A percentile compares a stretch with the other conserved stretches of the same genome.
These are phyloP conservation scores for Scrobipalpa atriplicella DNA, from an alignment of 2,888 invertebrate genomes.

Conservation along the genomic window DNA sequence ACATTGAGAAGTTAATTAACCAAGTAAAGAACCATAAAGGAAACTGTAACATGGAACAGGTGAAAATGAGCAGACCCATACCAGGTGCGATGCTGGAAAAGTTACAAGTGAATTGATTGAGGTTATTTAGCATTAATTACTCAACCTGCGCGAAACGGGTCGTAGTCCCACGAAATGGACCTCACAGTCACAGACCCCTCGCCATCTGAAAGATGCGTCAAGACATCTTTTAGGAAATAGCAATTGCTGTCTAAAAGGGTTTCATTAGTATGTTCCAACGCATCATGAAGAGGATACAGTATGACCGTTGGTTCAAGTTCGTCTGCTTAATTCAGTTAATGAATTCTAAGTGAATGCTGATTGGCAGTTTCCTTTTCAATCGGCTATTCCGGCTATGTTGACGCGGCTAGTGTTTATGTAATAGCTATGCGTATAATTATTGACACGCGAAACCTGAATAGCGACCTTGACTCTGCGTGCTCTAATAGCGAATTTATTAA, in stretches of 20 bases:
- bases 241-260: slow-evolving; percentile 11
- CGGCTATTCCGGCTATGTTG: slow-evolving; percentile 43
- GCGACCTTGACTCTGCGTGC: slow-evolving; percentile 46
- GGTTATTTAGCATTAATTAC: background rate
- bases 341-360: slow-evolving; percentile 49
- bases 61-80: background rate
- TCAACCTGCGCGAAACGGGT: slow-evolving; percentile 18
- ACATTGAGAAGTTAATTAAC: too few relatives aligned
- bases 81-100: slow-evolving; percentile 1
- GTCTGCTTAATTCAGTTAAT: slow-evolving; percentile 37
- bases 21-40: background rate
- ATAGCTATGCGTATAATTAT: slow-evolving; percentile 39
- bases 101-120: background rate
- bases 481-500: slow-evolving; percentile 22
- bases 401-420: slow-evolving; percentile 40
- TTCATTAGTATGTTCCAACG: slow-evolving; percentile 18
- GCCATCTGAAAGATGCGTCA: slow-evolving; percentile 25
- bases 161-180: slow-evolving; percentile 24
- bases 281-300: slow-evolving; percentile 10
- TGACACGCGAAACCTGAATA: slow-evolving; percentile 43
- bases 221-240: slow-evolving; percentile 1
- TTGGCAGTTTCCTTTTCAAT: slow-evolving; percentile 49
- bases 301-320: background rate
- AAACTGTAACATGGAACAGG: background rate
- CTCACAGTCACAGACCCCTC: slow-evolving; percentile 14